A percentile compares a stretch with the other conserved stretches of the same genome.
phyloP scores from a whole-genome alignment of 2,113 vertebrate genomes.

The Spea multiplicata region DNA sequence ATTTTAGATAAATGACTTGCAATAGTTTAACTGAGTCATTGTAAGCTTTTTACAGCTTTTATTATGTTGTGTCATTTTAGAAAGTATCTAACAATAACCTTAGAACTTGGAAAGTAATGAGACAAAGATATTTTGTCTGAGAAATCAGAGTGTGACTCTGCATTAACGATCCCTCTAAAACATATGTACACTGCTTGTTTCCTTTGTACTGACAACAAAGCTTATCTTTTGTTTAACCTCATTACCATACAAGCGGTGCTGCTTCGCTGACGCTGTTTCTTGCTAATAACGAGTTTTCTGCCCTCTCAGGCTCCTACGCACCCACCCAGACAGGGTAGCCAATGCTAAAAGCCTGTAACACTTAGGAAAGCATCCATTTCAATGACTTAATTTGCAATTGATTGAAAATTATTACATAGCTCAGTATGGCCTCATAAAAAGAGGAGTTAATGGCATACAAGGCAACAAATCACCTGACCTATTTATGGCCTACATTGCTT shows the following conservation, averaged over 20 bases:
- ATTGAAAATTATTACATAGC: too few species aligned
- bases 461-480: too few species aligned
- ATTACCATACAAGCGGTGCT: slow-evolving; percentile 16
- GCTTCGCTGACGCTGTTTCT: neutral
- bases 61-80: slow-evolving; percentile 1
- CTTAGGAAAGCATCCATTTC: too few species aligned
- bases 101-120: neutral
- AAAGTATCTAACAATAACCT: slow-evolving; percentile 8
- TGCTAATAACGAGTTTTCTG: neutral
- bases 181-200: slow-evolving; percentile 26
- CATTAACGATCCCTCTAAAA: slow-evolving; percentile 17
- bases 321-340: slow-evolving; percentile 21
- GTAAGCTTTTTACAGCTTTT: neutral
- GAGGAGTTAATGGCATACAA: too few species aligned
- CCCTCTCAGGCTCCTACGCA: slow-evolving; percentile 11
- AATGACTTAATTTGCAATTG: too few species aligned
- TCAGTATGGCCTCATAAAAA: too few species aligned
- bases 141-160: slow-evolving; percentile 13
- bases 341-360: neutral
- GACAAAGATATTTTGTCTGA: slow-evolving; percentile 11
- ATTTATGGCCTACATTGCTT: too few species aligned
- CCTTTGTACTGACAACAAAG: slow-evolving; percentile 23
- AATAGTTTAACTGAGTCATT: neutral
- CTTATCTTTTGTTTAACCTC: slow-evolving; percentile 36
- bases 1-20: neutral